phyloP scores from a whole-genome alignment of 2,888 invertebrate species.

The Pyrocoelia pectoralis region DNA sequence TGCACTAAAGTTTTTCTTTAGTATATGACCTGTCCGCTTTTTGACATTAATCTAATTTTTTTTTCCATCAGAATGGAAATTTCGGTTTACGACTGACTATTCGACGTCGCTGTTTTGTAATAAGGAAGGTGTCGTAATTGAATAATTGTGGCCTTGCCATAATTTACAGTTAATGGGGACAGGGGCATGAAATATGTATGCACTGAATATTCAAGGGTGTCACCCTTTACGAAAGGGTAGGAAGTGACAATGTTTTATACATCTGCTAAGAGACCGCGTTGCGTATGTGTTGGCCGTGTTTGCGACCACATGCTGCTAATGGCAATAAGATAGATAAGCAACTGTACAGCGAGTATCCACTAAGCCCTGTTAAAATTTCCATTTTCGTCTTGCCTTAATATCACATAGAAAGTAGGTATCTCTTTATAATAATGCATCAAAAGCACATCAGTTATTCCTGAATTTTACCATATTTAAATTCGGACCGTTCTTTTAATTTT shows the following conservation, averaged over 20 bases:
- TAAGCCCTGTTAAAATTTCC: conserved; percentile 16
- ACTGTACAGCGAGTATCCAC: conserved; percentile 17
- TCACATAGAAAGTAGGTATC: neutral
- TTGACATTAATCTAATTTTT: conserved; percentile 23
- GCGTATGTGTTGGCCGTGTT: conserved; percentile 26
- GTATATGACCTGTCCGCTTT: conserved; percentile 13
- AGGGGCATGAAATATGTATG: conserved; percentile 55
- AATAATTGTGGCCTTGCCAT: conserved; percentile 56
- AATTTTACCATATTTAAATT: neutral
- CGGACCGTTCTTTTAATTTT: neutral
- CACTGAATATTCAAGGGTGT: conserved; percentile 49
- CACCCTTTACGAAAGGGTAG: conserved; percentile 53
- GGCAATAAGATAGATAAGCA: conserved; percentile 28
- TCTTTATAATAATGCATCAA: neutral
- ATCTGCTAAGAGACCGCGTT: conserved; percentile 48
- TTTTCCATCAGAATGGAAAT: conserved; percentile 19
- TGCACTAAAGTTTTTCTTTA: conserved; percentile 10
- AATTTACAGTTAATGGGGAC: conserved; percentile 53
- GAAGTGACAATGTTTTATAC: conserved; percentile 57
- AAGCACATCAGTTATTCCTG: conserved; percentile 1
- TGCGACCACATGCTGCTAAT: conserved; percentile 32
- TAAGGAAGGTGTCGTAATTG: conserved; percentile 51
- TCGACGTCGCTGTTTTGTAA: conserved; percentile 27
- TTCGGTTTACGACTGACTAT: neutral
- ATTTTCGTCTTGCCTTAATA: neutral